Evolutionary conservation across 1,140 invertebrate species (phyloP), one percentile per base, ranked within the genome.

Genomic region (Zaprionus gabonicus): DNA sequence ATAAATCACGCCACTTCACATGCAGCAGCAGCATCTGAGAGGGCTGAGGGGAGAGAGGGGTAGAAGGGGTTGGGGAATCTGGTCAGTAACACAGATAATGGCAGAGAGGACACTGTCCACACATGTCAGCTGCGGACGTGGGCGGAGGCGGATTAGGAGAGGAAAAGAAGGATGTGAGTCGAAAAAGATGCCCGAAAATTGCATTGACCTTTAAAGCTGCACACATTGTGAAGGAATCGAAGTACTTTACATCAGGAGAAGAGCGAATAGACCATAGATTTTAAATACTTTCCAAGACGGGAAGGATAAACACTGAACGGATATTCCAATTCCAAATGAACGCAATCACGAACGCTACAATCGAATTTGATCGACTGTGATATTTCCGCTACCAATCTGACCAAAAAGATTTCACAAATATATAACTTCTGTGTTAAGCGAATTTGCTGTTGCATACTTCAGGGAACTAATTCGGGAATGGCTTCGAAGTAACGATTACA

Each of bases 1-100:
- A 88, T 86, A 86, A 86, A 86, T 86, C 83, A 86, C 84, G 67
- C 70, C 60, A 82, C 83, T 86, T 86, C 84, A 88, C 70, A 78
- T 72, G 77, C 83, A 88, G 53, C 49, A 27, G n/a, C 38, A 62
- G 44, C 41, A 46, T 34, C 31, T 10, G 31, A 9, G 3, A 31
- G 6, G 28, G 28, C 9, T 1, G 7, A 10, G n/a, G 3, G 7
- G 7, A 7, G 5, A 3, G n/a, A 7, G 2, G 6, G 41, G 12
- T 23, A 23, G 23, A 23, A 15, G 20, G 66, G 23, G 17, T 2
- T 44, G 55, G 13, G 15, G 2, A 31, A 38, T 57, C 55, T 13
- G n/a, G 36, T 62, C 59, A 28, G 59, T 10, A 15, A 44, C 76
- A 57, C 67, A 67, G 80, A 80, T 82, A 82, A 74, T 75, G 59